These are phyloP conservation scores for Empidonax alnorum DNA, from an alignment of 2,113 vertebrate genomes.

Conservation along the genomic window DNA sequence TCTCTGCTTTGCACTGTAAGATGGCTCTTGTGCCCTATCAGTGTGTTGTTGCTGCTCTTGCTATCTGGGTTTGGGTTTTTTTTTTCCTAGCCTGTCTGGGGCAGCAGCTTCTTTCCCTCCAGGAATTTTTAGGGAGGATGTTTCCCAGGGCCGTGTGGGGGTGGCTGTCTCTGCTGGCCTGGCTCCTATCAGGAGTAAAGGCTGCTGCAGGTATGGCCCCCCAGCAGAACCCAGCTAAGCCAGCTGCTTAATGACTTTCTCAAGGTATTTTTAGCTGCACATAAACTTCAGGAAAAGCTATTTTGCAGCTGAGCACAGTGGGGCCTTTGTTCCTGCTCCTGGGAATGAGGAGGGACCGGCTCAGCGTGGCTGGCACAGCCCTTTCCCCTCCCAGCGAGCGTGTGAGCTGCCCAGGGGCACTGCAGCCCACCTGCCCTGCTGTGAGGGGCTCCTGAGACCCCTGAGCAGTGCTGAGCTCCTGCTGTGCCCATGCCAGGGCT, in stretches of 20 bases:
- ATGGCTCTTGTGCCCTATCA: rapidly evolving
- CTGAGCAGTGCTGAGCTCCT: neutral
- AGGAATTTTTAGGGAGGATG: neutral
- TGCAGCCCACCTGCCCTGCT: neutral
- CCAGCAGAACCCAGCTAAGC: neutral
- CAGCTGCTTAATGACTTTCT: constrained; percentile 12
- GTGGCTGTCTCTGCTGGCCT: neutral
- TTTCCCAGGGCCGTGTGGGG: neutral
- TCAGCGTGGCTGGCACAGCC: neutral
- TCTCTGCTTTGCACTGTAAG: neutral
- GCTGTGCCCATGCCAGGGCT: neutral
- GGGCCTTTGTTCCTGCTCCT: constrained; percentile 45
- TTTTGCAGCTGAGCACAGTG: neutral
- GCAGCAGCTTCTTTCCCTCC: neutral
- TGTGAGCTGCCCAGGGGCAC: neutral
- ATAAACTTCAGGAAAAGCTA: constrained; percentile 41
- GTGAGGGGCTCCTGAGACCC: neutral
- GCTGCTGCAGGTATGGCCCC: constrained; percentile 7
- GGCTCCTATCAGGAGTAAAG: neutral
- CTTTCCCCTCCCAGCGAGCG: neutral
- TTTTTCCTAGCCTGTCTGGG: neutral
- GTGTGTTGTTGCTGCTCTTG: neutral
- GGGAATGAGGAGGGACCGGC: neutral
- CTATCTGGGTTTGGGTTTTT: neutral
- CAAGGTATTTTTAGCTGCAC: constrained; percentile 60